These are phyloP conservation scores for Bacillus rossius DNA, from an alignment of 1,140 invertebrate genomes.

Conservation along the genomic window DNA sequence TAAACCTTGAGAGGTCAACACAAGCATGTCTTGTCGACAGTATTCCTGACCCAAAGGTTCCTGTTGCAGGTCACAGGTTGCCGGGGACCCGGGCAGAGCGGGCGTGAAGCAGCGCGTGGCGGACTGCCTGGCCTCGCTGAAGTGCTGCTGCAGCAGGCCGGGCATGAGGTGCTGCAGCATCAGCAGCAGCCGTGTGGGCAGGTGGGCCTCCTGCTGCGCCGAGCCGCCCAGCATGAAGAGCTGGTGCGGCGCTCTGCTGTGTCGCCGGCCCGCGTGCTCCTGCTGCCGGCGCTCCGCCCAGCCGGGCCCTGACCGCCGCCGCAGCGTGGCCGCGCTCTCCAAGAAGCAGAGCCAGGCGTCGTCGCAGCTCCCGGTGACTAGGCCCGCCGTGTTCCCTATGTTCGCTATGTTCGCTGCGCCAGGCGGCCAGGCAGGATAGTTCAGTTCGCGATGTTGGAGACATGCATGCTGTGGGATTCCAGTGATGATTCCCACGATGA, in stretches of 20 bases:
- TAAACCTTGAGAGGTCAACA: too few species aligned
- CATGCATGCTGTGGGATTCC: too few species aligned
- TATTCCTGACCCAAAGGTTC: too few species aligned
- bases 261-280: not conserved
- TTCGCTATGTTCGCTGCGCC: too few species aligned
- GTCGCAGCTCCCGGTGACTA: not conserved
- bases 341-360: constrained; percentile 8
- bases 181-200: constrained; percentile 20
- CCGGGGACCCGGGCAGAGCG: too few species aligned
- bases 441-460: too few species aligned
- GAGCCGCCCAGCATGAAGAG: not conserved
- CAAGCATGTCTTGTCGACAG: too few species aligned
- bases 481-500: too few species aligned
- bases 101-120: too few species aligned
- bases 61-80: too few species aligned
- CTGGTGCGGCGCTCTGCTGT: not conserved
- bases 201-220: not conserved
- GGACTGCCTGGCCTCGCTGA: not conserved
- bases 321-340: constrained; percentile 41
- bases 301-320: constrained; percentile 33
- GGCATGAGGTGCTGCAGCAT: not conserved
- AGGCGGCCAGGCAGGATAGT: too few species aligned
- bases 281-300: not conserved
- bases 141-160: not conserved
- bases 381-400: not conserved